Percentiles rank a stretch among this genome's conserved stretches.
These are phyloP conservation scores for Heterodera carotae DNA, from an alignment of 1,140 invertebrate species.

Conservation along the genomic window DNA sequence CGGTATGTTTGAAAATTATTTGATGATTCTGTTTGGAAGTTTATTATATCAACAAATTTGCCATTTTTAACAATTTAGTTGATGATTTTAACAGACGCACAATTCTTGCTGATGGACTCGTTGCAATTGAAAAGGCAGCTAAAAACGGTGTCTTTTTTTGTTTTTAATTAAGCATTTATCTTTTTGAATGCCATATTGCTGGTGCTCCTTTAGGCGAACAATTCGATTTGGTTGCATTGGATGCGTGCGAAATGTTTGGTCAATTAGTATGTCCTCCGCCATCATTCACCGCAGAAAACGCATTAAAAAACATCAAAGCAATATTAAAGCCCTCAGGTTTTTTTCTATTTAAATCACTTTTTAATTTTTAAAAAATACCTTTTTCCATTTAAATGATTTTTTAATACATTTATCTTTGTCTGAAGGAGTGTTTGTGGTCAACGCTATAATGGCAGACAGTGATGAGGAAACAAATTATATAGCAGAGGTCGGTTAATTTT, in stretches of 20 bases:
- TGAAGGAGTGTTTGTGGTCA: no score
- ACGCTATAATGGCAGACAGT: no score
- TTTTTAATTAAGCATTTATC: neutral
- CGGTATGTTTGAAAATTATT: neutral
- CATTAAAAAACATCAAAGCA: slow-evolving; percentile 22
- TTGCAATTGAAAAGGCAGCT: slow-evolving; percentile 25
- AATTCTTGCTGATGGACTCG: slow-evolving; percentile 16
- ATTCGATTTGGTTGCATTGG: slow-evolving; percentile 27
- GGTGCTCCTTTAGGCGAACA: slow-evolving; percentile 14
- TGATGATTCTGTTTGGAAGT: no score
- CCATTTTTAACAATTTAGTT: no score
- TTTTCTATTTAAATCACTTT: no score
- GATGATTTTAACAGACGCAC: slow-evolving; percentile 20
- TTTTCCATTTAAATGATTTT: no score
- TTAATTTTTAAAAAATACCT: no score
- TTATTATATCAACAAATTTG: no score
- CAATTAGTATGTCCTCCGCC: slow-evolving; percentile 22
- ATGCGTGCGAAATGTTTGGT: slow-evolving; percentile 25
- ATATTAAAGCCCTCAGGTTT: slow-evolving; percentile 21
- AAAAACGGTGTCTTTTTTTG: slow-evolving; percentile 18
- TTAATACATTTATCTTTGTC: no score
- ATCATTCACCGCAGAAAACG: slow-evolving; percentile 6
- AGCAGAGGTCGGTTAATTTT: no score
- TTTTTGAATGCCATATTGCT: slow-evolving; percentile 18
- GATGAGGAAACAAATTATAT: no score